Base-by-base conservation (phyloP, 2,113 vertebrate species). In the Melozone crissalis region DNA sequence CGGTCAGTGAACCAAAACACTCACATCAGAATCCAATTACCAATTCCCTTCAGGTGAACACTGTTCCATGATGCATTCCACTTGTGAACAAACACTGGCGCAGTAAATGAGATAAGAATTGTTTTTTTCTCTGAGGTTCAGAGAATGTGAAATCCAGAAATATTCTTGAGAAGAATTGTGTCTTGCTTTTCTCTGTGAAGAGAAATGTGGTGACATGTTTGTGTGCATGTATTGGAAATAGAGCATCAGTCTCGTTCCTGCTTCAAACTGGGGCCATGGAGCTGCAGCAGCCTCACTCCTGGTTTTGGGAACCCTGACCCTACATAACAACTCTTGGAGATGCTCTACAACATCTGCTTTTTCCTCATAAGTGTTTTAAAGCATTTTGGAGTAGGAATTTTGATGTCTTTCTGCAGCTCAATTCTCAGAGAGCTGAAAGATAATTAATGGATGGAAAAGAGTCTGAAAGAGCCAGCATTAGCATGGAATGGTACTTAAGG, bases 401-500 rank as follows among this genome's bases (percentile, higher is more conserved):
- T 47, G 78, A 55, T 30, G 65, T 57, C 37, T 75, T 88, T 84
- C 75, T 84, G 84, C 47, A 83, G 78, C 13, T 39, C 61, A 54
- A 5, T 59, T 86, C 44, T 73, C 68, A 27, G 30, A 81, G 62
- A 87, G 49, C 39, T 90, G 76, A 75, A 93, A 85, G 41, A 84
- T 63, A 96, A 93, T 90, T 88, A 93, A 91, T 73, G 73, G 75
- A 75, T 82, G 85, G 12, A 76, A 90, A 57, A 89, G 49, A 28
- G 54, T 54, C 69, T 89, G 91, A 78, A 91, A 79, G 66, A 95
- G 43, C 11, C 47, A 73, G 30, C 7, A 5, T 37, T 65, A 63
- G 35, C 76, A 91, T 46, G 52, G 51, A 95, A 83, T 76, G 93
- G 74, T 76, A 96, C 91, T 95, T 74, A 93, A n/a, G 27, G 33